These are phyloP conservation scores for Cryptosula pallasiana DNA, from an alignment of 2,888 invertebrate genomes.

Conservation along the genomic window DNA sequence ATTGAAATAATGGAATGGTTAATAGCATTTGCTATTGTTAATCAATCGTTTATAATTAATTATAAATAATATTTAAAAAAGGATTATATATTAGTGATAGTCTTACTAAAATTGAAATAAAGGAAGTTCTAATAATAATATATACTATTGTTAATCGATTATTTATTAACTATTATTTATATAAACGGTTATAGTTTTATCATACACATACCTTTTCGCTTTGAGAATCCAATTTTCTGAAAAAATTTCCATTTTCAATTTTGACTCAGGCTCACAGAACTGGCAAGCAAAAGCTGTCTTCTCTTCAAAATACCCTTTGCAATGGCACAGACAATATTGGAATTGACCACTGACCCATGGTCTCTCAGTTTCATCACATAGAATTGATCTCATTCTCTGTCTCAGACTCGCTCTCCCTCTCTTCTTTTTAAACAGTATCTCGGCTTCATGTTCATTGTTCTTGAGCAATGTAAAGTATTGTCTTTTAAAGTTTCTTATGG, in stretches of 20 bases:
- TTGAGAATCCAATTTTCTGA: background rate
- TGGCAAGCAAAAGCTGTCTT: background rate
- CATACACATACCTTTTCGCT: background rate
- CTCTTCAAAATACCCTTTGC: background rate
- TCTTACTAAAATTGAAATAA: constrained; percentile 2
- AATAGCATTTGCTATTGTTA: no score
- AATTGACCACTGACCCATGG: background rate
- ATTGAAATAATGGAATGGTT: no score
- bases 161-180: no score
- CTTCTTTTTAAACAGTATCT: background rate
- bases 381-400: background rate
- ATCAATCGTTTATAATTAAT: no score
- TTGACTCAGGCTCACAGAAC: background rate
- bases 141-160: background rate
- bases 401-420: background rate
- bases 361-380: background rate
- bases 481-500: constrained; percentile 10
- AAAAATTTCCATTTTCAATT: background rate
- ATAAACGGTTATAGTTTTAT: no score
- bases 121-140: background rate
- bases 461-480: background rate
- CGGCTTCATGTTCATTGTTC: background rate
- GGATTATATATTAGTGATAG: no score
- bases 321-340: background rate
- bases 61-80: no score